Base-by-base conservation (phyloP, 2,797 vertebrate genomes). In the Naso thynnoides region DNA sequence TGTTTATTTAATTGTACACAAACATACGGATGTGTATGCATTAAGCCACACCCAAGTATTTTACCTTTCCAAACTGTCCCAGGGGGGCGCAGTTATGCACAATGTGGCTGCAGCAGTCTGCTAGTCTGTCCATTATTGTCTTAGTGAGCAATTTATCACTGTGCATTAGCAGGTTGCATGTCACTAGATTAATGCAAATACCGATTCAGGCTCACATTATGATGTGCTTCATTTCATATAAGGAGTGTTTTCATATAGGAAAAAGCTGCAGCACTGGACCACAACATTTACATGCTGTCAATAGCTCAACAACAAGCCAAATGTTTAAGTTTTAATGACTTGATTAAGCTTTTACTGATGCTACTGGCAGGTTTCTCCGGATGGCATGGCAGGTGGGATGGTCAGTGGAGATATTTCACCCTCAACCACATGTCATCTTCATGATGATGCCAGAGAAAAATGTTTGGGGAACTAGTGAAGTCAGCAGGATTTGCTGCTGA, bases 91-190 rank as follows among this genome's bases (percentile, higher is more conserved):
- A 66, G 75, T 83, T 69, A 78, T 62, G 8, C 38, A 38, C 72
- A 73, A 78, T 73, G 55, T 55, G 29, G 44, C 48, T 49, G 26
- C 44, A 45, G 69, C 76, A 45, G 70, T 75, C 58, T 77, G 81
- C 54, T 69, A 36, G 24, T 49, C 45, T 4, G 29, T 70, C 83
- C 72, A 86, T 83, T 72, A 84, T 70, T 78, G 60, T 78, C 70
- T 69, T 62, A 59, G 68, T 62, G 26, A 69, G 47, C 78, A 71
- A 73, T 79, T 77, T 73, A 73, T 58, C 63, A 69, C n/a, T n/a
- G n/a, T n/a, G n/a, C 84, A 85, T 88, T 71, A 76, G 63, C 59
- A 72, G 75, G 72, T 71, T 76, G 60, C 44, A 66, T 70, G 67
- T 73, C 69, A 74, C n/a, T 60, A 83, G 29, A 82, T 74, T 19